A percentile compares a stretch with the other conserved stretches of the same genome.
These are phyloP conservation scores for Scolopax mira DNA, from an alignment of 2,113 vertebrate species.

Conservation along the genomic window DNA sequence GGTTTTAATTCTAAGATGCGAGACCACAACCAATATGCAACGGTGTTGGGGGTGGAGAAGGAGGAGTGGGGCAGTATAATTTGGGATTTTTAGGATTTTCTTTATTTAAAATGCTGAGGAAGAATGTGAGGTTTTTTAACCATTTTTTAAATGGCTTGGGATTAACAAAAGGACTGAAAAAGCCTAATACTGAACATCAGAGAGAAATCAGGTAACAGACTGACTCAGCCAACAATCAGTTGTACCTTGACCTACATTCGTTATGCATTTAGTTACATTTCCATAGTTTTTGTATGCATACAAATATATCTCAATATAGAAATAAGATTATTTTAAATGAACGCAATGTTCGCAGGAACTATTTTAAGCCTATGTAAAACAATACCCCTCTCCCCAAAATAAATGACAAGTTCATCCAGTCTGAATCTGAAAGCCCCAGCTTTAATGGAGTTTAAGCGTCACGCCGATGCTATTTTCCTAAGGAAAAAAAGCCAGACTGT, in stretches of 20 bases:
- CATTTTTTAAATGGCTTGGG: neutral
- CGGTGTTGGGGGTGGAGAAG: neutral
- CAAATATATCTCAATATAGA: neutral
- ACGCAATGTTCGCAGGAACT: neutral
- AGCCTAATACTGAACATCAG: neutral
- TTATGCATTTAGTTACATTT: neutral
- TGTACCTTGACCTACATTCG: neutral
- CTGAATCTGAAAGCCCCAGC: neutral
- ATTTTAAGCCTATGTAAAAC: neutral
- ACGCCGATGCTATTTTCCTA: neutral
- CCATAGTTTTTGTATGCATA: neutral
- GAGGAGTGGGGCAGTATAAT: rapidly evolving
- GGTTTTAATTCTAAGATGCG: neutral
- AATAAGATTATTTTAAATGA: neutral
- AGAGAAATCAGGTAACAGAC: neutral
- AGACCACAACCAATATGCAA: neutral
- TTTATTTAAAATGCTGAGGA: neutral
- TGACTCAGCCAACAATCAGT: neutral
- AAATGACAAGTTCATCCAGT: neutral
- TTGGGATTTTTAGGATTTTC: neutral
- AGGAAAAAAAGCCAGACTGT: neutral
- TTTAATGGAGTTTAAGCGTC: neutral
- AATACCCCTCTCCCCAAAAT: neutral
- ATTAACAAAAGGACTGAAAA: neutral
- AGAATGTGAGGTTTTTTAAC: neutral